These are phyloP conservation scores for Amblyteles armatorius DNA, from an alignment of 2,888 invertebrate species.

Conservation along the genomic window DNA sequence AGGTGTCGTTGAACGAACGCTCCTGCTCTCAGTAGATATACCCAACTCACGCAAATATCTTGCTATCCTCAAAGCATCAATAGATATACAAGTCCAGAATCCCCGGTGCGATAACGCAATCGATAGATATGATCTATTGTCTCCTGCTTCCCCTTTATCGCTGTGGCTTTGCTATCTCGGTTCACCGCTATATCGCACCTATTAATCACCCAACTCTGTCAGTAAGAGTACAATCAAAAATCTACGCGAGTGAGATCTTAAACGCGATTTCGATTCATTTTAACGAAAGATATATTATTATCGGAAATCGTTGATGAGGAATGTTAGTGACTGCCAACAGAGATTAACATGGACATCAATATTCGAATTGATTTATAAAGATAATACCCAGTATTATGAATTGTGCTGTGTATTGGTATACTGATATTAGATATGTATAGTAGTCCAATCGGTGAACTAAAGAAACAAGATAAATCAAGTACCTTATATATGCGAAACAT, in stretches of 20 bases:
- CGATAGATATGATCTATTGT: slow-evolving; percentile 23
- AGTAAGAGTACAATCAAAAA: neutral
- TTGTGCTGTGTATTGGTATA: too few species aligned
- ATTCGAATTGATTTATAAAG: neutral
- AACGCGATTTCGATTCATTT: neutral
- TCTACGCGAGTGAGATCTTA: neutral
- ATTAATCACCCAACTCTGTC: slow-evolving; percentile 21
- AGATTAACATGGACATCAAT: neutral
- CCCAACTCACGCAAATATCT: neutral
- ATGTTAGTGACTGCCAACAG: neutral
- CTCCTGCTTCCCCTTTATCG: neutral
- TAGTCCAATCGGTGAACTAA: too few species aligned
- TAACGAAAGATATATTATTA: neutral
- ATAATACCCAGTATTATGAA: too few species aligned
- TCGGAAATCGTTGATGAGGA: slow-evolving; percentile 7
- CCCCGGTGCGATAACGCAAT: slow-evolving; percentile 30
- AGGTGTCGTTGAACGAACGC: neutral
- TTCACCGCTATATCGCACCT: slow-evolving; percentile 8
- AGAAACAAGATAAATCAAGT: too few species aligned
- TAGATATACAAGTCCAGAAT: slow-evolving; percentile 39
- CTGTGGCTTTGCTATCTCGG: neutral
- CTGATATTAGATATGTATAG: too few species aligned
- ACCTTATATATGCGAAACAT: too few species aligned
- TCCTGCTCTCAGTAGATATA: slow-evolving; percentile 14
- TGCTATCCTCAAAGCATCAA: slow-evolving; percentile 20